Conservation (phyloP, 1,140 invertebrate species). For the Trichonephila inaurata region DNA sequence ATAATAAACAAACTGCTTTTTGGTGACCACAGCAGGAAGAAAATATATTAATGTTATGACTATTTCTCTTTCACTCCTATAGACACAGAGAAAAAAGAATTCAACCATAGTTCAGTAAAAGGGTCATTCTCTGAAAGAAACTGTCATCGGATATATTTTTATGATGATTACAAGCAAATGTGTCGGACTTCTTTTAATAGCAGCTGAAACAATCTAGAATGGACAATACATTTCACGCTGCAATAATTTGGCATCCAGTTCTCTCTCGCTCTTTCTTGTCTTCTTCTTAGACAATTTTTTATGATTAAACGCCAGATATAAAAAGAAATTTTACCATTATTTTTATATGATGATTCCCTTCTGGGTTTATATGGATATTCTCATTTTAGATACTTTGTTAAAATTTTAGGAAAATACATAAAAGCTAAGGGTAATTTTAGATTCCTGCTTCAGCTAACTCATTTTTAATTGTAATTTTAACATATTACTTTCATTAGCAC, state of each 20-base stretch:
- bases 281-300: too few species aligned
- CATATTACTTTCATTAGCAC: too few species aligned
- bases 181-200: not conserved
- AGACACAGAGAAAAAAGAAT: not conserved
- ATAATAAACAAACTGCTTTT: slow-evolving; percentile 74
- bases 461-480: too few species aligned
- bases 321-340: too few species aligned
- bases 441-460: too few species aligned
- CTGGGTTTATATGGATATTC: too few species aligned
- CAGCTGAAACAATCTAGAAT: not conserved
- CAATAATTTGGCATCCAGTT: not conserved
- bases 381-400: too few species aligned
- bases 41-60: slow-evolving; percentile 62
- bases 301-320: too few species aligned
- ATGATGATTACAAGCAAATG: not conserved
- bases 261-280: not conserved
- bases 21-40: slow-evolving; percentile 41
- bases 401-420: too few species aligned
- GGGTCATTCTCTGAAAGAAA: not conserved
- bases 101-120: slow-evolving; percentile 3
- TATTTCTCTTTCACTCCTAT: slow-evolving; percentile 27
- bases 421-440: too few species aligned
- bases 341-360: too few species aligned
- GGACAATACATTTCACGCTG: not conserved
- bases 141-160: not conserved